phyloP scores from a whole-genome alignment of 2,888 invertebrate species.

The Pharmacophagus antenor region DNA sequence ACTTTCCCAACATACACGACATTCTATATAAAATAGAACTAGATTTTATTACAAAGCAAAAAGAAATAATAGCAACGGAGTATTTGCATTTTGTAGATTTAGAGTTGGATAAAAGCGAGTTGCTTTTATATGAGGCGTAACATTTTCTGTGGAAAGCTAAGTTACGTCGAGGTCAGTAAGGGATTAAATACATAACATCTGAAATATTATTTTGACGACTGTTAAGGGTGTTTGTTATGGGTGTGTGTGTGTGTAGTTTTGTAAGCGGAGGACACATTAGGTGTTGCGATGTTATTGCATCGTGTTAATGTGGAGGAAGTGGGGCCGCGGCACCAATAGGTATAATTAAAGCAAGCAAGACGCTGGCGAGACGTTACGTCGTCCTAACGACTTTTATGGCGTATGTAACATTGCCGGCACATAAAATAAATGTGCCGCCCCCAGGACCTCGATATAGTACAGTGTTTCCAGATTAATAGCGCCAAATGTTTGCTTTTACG shows the following conservation, averaged over 20 bases:
- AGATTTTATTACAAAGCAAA: neutral
- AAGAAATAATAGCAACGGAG: neutral
- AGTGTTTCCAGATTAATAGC: conserved; percentile 74
- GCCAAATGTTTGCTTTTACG: conserved; percentile 74
- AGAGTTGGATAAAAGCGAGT: conserved; percentile 5
- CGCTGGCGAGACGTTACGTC: conserved; percentile 78
- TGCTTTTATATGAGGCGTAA: conserved; percentile 8
- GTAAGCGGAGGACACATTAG: conserved; percentile 51
- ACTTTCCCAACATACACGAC: neutral
- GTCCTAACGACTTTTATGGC: conserved; percentile 80
- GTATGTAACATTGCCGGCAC: conserved; percentile 80
- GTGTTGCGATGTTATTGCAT: conserved; percentile 68
- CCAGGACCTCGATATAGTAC: conserved; percentile 68
- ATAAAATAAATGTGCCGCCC: conserved; percentile 80
- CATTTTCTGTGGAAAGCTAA: conserved; percentile 15
- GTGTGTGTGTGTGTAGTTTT: conserved; percentile 34
- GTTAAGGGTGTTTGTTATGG: conserved; percentile 8
- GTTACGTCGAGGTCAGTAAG: conserved; percentile 16
- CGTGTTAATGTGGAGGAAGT: conserved; percentile 61
- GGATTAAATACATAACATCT: conserved; percentile 11
- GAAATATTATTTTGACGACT: conserved; percentile 19
- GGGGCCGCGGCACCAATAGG: conserved; percentile 52
- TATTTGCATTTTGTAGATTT: neutral
- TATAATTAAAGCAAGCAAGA: conserved; percentile 79
- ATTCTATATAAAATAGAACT: neutral